Evolutionary conservation across 1,140 invertebrate species (phyloP).

Genomic region (Drosophila tsacasi): DNA sequence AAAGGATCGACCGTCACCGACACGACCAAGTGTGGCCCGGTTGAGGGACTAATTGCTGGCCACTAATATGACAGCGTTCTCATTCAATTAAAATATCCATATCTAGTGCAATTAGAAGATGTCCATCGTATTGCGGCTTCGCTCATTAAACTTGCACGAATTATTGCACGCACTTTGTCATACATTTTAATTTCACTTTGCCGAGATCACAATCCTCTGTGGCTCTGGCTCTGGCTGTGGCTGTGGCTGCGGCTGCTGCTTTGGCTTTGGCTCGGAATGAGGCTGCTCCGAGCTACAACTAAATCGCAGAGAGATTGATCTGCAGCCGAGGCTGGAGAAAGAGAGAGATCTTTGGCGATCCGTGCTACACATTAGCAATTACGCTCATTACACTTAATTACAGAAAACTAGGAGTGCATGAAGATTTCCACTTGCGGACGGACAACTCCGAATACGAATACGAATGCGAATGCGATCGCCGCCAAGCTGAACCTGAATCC

Average conservation of each 20-base stretch:
- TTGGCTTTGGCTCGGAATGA: constrained; percentile 21
- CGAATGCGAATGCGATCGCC: constrained; percentile 43
- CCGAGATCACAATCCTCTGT: constrained; percentile 43
- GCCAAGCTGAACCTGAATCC: constrained; percentile 32
- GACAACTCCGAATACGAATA: constrained; percentile 37
- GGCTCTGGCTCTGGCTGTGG: neutral
- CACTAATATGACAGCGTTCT: constrained; percentile 83
- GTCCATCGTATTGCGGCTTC: constrained; percentile 73
- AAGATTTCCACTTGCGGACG: constrained; percentile 78
- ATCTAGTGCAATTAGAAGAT: constrained; percentile 83
- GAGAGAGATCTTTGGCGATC: constrained; percentile 48
- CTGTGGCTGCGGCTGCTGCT: neutral
- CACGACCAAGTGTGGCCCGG: constrained; percentile 46
- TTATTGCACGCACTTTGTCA: constrained; percentile 85
- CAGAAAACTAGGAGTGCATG: constrained; percentile 84
- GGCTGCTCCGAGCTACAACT: constrained; percentile 57
- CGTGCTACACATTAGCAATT: constrained; percentile 85
- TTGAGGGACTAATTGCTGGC: constrained; percentile 66
- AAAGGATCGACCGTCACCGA: constrained; percentile 1
- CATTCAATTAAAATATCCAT: constrained; percentile 85
- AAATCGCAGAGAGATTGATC: constrained; percentile 51
- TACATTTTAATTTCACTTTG: constrained; percentile 85
- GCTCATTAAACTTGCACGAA: constrained; percentile 85
- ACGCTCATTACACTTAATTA: constrained; percentile 85
- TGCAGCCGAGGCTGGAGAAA: neutral